Conservation (phyloP, 1,140 invertebrate species). For the Gryon sp. region DNA sequence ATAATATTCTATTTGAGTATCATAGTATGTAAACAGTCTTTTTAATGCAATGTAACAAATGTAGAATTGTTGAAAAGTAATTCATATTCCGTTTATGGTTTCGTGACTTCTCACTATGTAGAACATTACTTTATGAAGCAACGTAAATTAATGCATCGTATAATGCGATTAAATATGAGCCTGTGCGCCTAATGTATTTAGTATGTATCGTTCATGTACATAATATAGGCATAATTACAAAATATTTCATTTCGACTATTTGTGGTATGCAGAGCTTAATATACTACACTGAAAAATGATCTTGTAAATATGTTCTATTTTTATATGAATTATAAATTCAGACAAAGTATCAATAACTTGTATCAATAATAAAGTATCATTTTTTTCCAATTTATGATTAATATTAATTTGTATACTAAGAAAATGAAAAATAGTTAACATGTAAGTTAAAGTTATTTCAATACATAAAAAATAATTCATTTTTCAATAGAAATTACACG, state of each 20-base stretch:
- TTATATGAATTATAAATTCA: no score
- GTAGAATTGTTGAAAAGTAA: constrained; percentile 30
- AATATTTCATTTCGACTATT: constrained; percentile 37
- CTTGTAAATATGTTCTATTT: no score
- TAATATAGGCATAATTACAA: constrained; percentile 38
- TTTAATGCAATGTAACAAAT: constrained; percentile 25
- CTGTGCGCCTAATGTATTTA: constrained; percentile 29
- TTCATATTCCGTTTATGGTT: constrained; percentile 42
- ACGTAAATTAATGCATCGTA: constrained; percentile 44
- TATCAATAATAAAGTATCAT: no score
- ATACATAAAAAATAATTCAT: no score
- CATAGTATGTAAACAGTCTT: constrained; percentile 9
- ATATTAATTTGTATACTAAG: no score
- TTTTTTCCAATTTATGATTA: no score
- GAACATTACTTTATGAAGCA: constrained; percentile 39
- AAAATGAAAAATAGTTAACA: no score
- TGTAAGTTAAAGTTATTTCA: no score
- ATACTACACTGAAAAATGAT: background rate
- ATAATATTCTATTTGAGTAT: no score
- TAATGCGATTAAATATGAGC: constrained; percentile 53
- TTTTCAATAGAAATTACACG: no score
- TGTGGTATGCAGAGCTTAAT: constrained; percentile 10
- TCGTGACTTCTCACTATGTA: constrained; percentile 37
- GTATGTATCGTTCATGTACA: constrained; percentile 30
- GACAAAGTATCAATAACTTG: no score